These are phyloP conservation scores for Zonitis immaculata DNA, from an alignment of 2,888 invertebrate genomes.

Conservation along the genomic window DNA sequence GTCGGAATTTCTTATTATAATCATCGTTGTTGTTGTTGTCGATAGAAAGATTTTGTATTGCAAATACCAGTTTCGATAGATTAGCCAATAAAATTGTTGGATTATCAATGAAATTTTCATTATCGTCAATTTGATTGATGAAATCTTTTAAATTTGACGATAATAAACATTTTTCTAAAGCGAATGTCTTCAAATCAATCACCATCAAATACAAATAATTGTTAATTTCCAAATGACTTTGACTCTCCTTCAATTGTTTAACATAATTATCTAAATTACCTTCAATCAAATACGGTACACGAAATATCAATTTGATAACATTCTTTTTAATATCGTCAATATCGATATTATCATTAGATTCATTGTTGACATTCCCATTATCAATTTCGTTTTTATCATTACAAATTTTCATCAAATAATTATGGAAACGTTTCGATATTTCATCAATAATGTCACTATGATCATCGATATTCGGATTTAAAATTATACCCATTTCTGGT, in stretches of 20 bases:
- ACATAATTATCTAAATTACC: conserved; percentile 11
- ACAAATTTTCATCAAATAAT: conserved; percentile 10
- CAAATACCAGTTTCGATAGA: conserved; percentile 14
- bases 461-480: conserved; percentile 52
- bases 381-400: conserved; percentile 4
- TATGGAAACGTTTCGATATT: conserved; percentile 32
- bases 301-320: conserved; percentile 11
- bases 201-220: conserved; percentile 16
- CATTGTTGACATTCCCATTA: background rate
- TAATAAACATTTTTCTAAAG: background rate
- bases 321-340: conserved; percentile 8
- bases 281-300: conserved; percentile 16
- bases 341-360: too few relatives aligned
- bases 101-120: conserved; percentile 1
- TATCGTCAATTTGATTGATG: conserved; percentile 1
- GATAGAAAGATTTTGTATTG: conserved; percentile 9
- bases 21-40: background rate
- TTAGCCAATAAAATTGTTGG: conserved; percentile 6
- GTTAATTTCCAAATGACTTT: conserved; percentile 10
- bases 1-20: conserved; percentile 4
- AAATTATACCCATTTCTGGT: conserved; percentile 54
- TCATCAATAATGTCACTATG: conserved; percentile 48
- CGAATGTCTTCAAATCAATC: conserved; percentile 12
- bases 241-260: conserved; percentile 13
- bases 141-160: conserved; percentile 8